Evolutionary conservation across 2,888 invertebrate genomes (phyloP), one percentile per base, ranked within the genome.

Genomic region (Cerastoderma edule): DNA sequence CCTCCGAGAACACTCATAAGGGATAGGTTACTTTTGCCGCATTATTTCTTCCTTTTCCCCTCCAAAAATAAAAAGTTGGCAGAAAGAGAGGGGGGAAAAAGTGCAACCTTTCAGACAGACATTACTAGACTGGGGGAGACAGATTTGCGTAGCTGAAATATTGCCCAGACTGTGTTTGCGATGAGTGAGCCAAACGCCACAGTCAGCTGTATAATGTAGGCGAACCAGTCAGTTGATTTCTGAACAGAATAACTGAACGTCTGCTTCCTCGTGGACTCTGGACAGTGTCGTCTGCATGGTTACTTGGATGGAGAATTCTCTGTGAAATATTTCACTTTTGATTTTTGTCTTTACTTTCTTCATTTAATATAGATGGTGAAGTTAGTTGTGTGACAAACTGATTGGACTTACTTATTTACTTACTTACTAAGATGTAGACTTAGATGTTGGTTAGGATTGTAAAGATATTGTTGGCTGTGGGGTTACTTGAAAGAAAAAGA

Each of bases 131-230:
- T 22, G 60, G 60, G 33, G 39, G 27, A 48, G 46, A 24, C 56
- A 68, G 68, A 69, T 63, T 69, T 69, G 69, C 60, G 63, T 69
- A 60, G 69, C 69, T 69, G 60, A 68, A 53, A 60, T 60, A 60
- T 60, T 60, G 68, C 57, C 57, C 35, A 60, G 69, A 69, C 69
- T 69, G 69, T 60, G 46, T 69, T 32, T 48, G 60, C 48, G 46
- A 69, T 69, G 60, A 69, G 39, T 50, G 60, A 60, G 46, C 69
- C 46, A 46, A 60, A 50, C 63, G 69, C 69, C 50, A 60, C 63
- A 69, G 69, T 69, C 63, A 69, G 69, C 69, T 63, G 69, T 60
- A 69, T 69, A 48, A 60, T 69, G 48, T 63, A 69, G 48, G 60
- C 19, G 69, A 33, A 69, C 69, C 60, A 69, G 69, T 60, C 69